These are phyloP conservation scores for Musca domestica DNA, from an alignment of 1,140 invertebrate genomes.

Conservation along the genomic window DNA sequence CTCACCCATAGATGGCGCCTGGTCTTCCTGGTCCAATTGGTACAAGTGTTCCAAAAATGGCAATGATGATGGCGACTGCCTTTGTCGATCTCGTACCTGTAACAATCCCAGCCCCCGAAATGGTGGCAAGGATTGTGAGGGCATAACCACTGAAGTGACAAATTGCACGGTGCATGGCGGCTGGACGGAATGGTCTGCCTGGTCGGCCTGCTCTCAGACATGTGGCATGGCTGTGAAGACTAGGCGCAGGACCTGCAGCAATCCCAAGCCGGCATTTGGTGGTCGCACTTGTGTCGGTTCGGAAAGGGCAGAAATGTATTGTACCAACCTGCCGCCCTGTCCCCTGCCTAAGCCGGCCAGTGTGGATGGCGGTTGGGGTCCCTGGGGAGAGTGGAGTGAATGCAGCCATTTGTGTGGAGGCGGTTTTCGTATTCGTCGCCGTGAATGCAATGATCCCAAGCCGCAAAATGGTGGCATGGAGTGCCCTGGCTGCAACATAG, in stretches of 20 bases:
- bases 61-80: conserved; percentile 59
- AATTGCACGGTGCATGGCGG: conserved; percentile 82
- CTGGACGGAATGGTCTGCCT: conserved; percentile 84
- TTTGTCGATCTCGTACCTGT: conserved; percentile 75
- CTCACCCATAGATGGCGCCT: conserved; percentile 71
- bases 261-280: conserved; percentile 77
- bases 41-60: conserved; percentile 60
- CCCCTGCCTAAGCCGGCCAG: conserved; percentile 63
- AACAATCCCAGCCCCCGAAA: conserved; percentile 79
- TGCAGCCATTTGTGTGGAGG: conserved; percentile 59
- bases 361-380: conserved; percentile 71
- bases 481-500: conserved; percentile 66
- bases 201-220: conserved; percentile 79
- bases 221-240: conserved; percentile 80
- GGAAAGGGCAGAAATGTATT: conserved; percentile 74
- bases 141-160: conserved; percentile 63
- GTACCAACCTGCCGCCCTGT: conserved; percentile 76
- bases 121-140: conserved; percentile 68
- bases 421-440: conserved; percentile 53
- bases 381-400: conserved; percentile 70
- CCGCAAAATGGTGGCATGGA: conserved; percentile 64
- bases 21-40: conserved; percentile 74
- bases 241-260: conserved; percentile 72
- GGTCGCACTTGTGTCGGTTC: conserved; percentile 80
- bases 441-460: conserved; percentile 65